Evolutionary conservation across 2,113 vertebrate genomes (phyloP), one percentile per base, ranked within the genome.

Genomic region (Syrrhaptes paradoxus): DNA sequence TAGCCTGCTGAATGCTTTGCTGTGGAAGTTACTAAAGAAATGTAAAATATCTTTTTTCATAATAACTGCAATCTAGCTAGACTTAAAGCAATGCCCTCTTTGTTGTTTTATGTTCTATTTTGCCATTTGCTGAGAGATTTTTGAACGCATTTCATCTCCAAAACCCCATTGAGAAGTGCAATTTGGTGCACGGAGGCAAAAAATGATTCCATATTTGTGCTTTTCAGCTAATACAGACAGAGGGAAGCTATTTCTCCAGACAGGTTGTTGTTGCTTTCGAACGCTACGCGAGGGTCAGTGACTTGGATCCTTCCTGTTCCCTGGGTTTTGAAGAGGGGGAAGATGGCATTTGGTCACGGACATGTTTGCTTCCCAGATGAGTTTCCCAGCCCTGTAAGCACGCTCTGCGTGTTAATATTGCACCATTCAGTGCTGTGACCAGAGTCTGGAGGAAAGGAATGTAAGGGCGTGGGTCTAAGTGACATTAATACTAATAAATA

Each of bases 1-100:
- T 81, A 93, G 46, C 41, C 76, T 84, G 67, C 74, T 93, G 85
- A 96, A 92, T 61, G 72, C 75, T 91, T 96, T 94, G 26, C 82
- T 38, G 65, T 82, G 68, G 76, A 95, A 90, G 82, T 90, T 96
- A 84, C 65, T 75, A 73, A 88, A 92, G 93, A 96, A 96, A 97
- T 71, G 28, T 90, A 90, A 96, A 93, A 79, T 85, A 87, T 48
- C 25, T 92, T 96, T 91, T 86, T 92, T 65, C 28, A 62, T 94
- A 95, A 95, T 88, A 95, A 92, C 92, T 93, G 43, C 93, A 94
- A 89, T 95, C 87, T 90, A 90, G 54, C 49, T 86, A 76, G 85
- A 81, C 67, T 92, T 85, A 73, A 87, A 93, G 77, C 54, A 95
- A 71, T 92, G 78, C 49, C 77, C 61, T 92, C 87, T 91, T 94